Percentiles rank a stretch among this genome's conserved stretches.
phyloP scores from a whole-genome alignment of 2,888 invertebrate species.

The Agrilus cyanescens region DNA sequence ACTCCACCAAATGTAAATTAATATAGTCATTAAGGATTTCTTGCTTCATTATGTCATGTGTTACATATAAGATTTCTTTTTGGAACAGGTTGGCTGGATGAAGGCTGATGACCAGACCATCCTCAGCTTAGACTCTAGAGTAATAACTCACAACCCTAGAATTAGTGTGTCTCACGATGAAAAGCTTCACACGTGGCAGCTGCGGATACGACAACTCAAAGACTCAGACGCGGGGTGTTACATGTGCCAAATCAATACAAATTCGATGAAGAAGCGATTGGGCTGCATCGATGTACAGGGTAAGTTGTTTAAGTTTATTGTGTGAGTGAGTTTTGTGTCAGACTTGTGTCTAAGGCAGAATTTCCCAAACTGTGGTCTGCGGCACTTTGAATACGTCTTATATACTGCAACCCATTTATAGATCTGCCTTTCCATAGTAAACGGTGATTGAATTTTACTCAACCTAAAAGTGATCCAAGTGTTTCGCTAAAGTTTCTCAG shows the following conservation, averaged over 20 bases:
- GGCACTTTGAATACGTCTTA: no score
- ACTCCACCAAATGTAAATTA: no score
- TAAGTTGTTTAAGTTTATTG: constrained; percentile 29
- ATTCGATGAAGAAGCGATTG: constrained; percentile 63
- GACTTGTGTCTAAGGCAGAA: no score
- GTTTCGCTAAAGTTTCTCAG: no score
- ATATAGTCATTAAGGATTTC: no score
- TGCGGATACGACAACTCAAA: constrained; percentile 59
- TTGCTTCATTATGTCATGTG: not conserved
- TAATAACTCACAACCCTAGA: constrained; percentile 62
- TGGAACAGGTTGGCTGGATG: constrained; percentile 61
- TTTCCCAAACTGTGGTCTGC: no score
- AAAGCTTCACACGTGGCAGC: constrained; percentile 58
- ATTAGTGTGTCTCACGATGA: constrained; percentile 62
- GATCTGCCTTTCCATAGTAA: no score
- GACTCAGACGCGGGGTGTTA: constrained; percentile 67
- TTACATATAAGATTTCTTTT: constrained; percentile 4
- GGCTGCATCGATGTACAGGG: constrained; percentile 70
- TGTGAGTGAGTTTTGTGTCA: no score
- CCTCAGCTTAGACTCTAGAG: constrained; percentile 57
- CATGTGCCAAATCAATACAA: constrained; percentile 72
- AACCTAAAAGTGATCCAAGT: no score
- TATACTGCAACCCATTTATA: no score
- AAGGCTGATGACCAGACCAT: constrained; percentile 66
- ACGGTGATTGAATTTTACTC: no score